Evolutionary conservation across 1,140 invertebrate genomes (phyloP).

Genomic region (Bombyx mori): ASM3026992v2 NC_085118.1:12490001-12490500

Average conservation of each 20-base stretch:
- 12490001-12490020: neutral
- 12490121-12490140: slow-evolving; percentile 74
- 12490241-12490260: slow-evolving; percentile 60
- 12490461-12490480: too few relatives aligned
- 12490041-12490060: too few relatives aligned
- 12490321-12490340: too few relatives aligned
- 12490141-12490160: slow-evolving; percentile 87
- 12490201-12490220: slow-evolving; percentile 78
- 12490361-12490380: too few relatives aligned
- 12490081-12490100: slow-evolving; percentile 52
- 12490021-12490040: slow-evolving; percentile 1
- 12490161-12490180: slow-evolving; percentile 85
- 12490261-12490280: slow-evolving; percentile 66
- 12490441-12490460: too few relatives aligned
- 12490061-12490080: slow-evolving; percentile 38
- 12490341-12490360: too few relatives aligned
- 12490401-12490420: too few relatives aligned
- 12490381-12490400: too few relatives aligned
- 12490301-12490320: too few relatives aligned
- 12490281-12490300: too few relatives aligned
- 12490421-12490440: too few relatives aligned
- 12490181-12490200: slow-evolving; percentile 87
- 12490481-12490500: too few relatives aligned
- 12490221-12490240: slow-evolving; percentile 84
- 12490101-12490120: slow-evolving; percentile 65